Evolutionary conservation across 2,888 invertebrate species (phyloP), one percentile per base, ranked within the genome.

Genomic region (Orthosia incerta): DNA sequence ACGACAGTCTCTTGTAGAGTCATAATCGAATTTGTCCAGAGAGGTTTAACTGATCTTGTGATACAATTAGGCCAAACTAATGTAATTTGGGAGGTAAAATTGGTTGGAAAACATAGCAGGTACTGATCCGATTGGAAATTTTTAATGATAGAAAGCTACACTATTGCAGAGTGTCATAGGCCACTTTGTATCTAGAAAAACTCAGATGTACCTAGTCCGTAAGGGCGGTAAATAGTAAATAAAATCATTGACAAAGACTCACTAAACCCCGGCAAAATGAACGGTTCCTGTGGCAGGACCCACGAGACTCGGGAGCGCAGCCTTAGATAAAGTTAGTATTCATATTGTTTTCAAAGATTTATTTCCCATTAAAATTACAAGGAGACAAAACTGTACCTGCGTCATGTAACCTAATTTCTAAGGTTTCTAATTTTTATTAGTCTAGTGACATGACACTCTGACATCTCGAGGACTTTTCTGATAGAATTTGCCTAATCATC

Each of bases 401-500:
- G 2, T 15, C 53, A n/a, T 57, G 12, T 39, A 39, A 13, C 5
- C n/a, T n/a, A 13, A 57, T 57, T 39, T 39, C 57, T 57, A 57
- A 39, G 31, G 31, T n/a, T 26, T 26, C 26, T 26, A 26, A 57
- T n/a, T 20, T 13, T 55, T 2, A 55, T 55, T 20, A 55, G 9
- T 16, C 4, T 16, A 26, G 26, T 56, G 56, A 26, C 56, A 56
- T 26, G 15, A 16, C 15, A 55, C 18, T 50, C 46, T 62, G 51
- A 69, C 26, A 64, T 53, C 9, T 20, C 26, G 13, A 77, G 61
- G 70, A 45, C 46, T 60, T 75, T 50, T 5, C 46, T 12, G 12
- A 16, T n/a, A 55, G 13, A 71, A 59, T 48, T 13, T 63, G 56
- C 13, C 23, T 56, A 12, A 50, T 66, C 55, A 79, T 78, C 18